phyloP scores from a whole-genome alignment of 1,140 invertebrate species.

The Bombus turneri region DNA sequence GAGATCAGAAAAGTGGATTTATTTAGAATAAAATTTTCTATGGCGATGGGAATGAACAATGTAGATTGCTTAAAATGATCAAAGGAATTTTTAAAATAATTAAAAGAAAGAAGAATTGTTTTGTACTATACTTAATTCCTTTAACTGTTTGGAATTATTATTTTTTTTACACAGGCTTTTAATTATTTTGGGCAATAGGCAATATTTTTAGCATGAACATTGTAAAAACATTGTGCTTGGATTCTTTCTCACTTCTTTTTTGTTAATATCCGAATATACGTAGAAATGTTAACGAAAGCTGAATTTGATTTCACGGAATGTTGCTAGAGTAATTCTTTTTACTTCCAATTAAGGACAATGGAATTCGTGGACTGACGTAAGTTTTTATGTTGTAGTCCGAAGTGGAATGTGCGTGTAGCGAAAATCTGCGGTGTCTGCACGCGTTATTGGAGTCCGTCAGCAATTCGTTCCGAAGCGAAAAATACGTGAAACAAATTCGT shows the following conservation, averaged over 20 bases:
- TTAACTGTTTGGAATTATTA: neutral
- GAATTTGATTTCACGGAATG: neutral
- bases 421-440: slow-evolving; percentile 88
- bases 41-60: too few relatives aligned
- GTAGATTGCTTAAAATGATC: too few relatives aligned
- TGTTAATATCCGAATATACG: too few relatives aligned
- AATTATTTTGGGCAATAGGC: neutral
- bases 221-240: neutral
- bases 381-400: slow-evolving; percentile 85
- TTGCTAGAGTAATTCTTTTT: neutral
- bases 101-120: too few relatives aligned
- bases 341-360: neutral
- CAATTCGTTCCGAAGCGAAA: slow-evolving; percentile 76
- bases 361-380: neutral
- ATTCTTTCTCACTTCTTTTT: neutral
- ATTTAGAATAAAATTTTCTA: too few relatives aligned
- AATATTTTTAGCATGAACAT: neutral
- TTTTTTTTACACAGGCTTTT: fast-evolving
- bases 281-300: neutral
- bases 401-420: slow-evolving; percentile 88
- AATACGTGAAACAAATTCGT: slow-evolving; percentile 79
- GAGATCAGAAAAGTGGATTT: too few relatives aligned
- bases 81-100: too few relatives aligned
- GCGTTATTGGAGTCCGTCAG: slow-evolving; percentile 82
- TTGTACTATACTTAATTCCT: neutral